Base-by-base conservation (phyloP, 2,888 invertebrate species). In the Dicycla oo region DNA sequence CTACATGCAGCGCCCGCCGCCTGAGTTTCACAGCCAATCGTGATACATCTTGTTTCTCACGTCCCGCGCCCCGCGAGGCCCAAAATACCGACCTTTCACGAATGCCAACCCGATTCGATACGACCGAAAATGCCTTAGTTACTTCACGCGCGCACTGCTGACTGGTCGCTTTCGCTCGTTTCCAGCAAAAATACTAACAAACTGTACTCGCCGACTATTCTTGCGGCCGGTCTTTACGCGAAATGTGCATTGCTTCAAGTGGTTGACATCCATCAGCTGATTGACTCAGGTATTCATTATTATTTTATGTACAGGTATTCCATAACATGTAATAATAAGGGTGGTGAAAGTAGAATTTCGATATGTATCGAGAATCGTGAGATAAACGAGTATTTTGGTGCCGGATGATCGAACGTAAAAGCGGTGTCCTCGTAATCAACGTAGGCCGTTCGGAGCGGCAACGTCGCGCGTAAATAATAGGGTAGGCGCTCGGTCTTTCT, bases 381-480 rank as follows among this genome's bases (percentile, higher is more conserved):
- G 82, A 86, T 88, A 93, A 88, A 89, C 87, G 81, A 86, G 78
- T 86, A 89, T 91, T 91, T 91, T 89, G 89, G 88, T 90, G 89
- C 91, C 93, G 94, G 92, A 93, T 94, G 93, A 94, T 95, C 91
- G 91, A 94, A 95, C 95, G 95, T 95, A 95, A 95, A 95, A 95
- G 94, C 95, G 93, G 94, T 95, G 95, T 96, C 95, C 95, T 96
- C 95, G 95, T 95, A 96, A 95, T 95, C 94, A 95, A 95, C 95
- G 95, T 96, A 95, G 95, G 95, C 94, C 93, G 93, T 85, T 87
- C 94, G 94, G 90, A 81, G 87, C 90, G 96, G 95, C 96, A 96
- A 96, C 96, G 94, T 88, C 95, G 95, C 96, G 94, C 94, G 95
- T 95, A 95, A 95, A 95, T 95, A 95, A 96, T 95, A 95, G 96